phyloP scores from a whole-genome alignment of 2,888 invertebrate genomes.

The Yponomeuta evonymella region DNA sequence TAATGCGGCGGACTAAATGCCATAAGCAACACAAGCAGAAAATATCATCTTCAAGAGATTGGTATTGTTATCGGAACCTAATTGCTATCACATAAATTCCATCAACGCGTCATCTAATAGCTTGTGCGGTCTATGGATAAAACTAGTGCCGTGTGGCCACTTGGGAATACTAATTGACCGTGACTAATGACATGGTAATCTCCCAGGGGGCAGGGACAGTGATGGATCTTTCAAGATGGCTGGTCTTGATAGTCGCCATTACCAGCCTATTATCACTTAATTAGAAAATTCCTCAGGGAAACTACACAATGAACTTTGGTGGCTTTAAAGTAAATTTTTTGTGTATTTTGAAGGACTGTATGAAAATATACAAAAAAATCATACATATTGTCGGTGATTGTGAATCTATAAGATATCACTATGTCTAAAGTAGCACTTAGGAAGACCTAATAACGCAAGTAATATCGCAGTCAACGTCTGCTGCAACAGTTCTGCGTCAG shows the following conservation, averaged over 20 bases:
- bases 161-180: neutral
- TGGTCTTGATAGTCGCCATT: neutral
- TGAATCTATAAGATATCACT: no score
- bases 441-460: no score
- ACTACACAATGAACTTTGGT: neutral
- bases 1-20: no score
- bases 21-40: no score
- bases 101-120: neutral
- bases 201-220: neutral
- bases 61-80: no score
- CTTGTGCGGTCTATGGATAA: neutral
- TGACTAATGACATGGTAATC: neutral
- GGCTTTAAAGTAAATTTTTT: neutral
- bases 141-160: neutral
- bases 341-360: neutral
- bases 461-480: no score
- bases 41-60: no score
- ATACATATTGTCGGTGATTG: no score
- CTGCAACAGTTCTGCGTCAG: no score
- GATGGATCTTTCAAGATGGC: neutral
- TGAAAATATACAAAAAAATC: no score
- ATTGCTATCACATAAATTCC: neutral
- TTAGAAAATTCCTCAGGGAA: neutral
- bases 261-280: neutral
- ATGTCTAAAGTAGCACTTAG: no score